Conservation (phyloP, 2,888 invertebrate species). For the Liodrosophila aerea region DNA sequence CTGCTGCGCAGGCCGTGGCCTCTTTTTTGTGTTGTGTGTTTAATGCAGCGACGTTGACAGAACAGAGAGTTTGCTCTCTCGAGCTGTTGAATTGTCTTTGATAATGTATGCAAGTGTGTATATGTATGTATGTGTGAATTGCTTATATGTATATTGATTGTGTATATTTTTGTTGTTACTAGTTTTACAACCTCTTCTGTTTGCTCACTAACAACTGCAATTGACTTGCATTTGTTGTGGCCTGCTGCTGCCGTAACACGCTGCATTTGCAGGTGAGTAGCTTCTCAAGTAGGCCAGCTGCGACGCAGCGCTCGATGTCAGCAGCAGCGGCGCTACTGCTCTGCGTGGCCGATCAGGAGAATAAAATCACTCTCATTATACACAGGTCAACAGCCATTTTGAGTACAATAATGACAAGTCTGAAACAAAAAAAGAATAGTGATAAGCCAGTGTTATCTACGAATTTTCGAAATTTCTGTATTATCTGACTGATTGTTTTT, state of each 20-base stretch:
- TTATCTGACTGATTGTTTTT: no score
- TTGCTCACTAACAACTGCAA: slow-evolving; percentile 39
- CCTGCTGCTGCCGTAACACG: slow-evolving; percentile 27
- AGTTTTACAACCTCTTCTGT: slow-evolving; percentile 52
- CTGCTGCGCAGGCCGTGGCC: slow-evolving; percentile 62
- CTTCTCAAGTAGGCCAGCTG: slow-evolving; percentile 58
- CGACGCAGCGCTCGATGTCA: slow-evolving; percentile 11
- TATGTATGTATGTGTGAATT: slow-evolving; percentile 12
- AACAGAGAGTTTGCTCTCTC: slow-evolving; percentile 25
- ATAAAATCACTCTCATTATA: slow-evolving; percentile 20
- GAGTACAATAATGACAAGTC: slow-evolving; percentile 9
- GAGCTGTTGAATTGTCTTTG: slow-evolving; percentile 37
- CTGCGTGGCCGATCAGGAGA: slow-evolving; percentile 52
- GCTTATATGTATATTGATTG: slow-evolving; percentile 59
- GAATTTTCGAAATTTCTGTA: slow-evolving; percentile 19
- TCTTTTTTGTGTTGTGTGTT: slow-evolving; percentile 45
- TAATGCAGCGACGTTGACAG: slow-evolving; percentile 22
- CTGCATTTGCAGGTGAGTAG: slow-evolving; percentile 55
- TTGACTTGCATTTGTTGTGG: slow-evolving; percentile 45
- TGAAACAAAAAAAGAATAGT: slow-evolving; percentile 3
- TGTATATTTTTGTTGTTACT: slow-evolving; percentile 49
- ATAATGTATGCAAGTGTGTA: slow-evolving; percentile 7
- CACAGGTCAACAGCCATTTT: slow-evolving; percentile 51
- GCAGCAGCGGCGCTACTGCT: slow-evolving; percentile 11
- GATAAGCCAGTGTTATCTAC: slow-evolving; percentile 36